Base-by-base conservation (phyloP, 2,113 vertebrate genomes). In the Ailurus styani region DNA sequence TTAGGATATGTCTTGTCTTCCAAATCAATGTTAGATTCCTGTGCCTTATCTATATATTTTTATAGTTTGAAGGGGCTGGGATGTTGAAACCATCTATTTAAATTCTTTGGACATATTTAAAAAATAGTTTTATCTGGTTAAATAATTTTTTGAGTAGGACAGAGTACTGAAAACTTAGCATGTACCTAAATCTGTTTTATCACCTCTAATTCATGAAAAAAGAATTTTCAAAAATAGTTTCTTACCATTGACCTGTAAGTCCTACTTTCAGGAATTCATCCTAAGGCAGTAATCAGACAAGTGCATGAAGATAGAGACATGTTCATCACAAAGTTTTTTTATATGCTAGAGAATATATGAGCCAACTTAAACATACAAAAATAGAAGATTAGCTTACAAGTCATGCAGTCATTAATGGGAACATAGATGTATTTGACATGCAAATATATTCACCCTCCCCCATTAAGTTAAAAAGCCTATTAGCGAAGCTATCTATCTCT, bases 1-100 rank as follows among this genome's bases (percentile, higher is more conserved):
- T 95, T 91, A 95, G 88, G 64, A 7, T 95, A 87, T 88, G 90
- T 97, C 78, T 96, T 88, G 52, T 97, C 86, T 97, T 90, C 88
- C 90, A 97, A 94, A 55, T 97, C 85, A 91, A 34, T 87, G 31
- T 94, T 88, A 87, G 66, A 68, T 90, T 91, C 96, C 62, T 86
- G 2, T 77, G n/a, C 34, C 83, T 87, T 94, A 82, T 37, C 6
- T 87, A 3, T 96, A 62, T 95, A 31, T 88, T 96, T 92, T 92
- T 52, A 73, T 93, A 87, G 40, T 60, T 93, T 50, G 27, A 81
- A 87, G 31, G 88, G 72, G 47, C 18, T 95, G 13, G 34, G 47
- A 57, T 90, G 23, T 79, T 47, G 42, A 91, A 96, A 75, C 50
- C 37, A 72, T 77, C 84, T 93, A 9, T 87, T 90, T 95, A 82